A percentile compares a stretch with the other conserved stretches of the same genome.
Evolutionary conservation across 2,888 invertebrate genomes (phyloP).

Genomic region (Xestia c-nigrum): DNA sequence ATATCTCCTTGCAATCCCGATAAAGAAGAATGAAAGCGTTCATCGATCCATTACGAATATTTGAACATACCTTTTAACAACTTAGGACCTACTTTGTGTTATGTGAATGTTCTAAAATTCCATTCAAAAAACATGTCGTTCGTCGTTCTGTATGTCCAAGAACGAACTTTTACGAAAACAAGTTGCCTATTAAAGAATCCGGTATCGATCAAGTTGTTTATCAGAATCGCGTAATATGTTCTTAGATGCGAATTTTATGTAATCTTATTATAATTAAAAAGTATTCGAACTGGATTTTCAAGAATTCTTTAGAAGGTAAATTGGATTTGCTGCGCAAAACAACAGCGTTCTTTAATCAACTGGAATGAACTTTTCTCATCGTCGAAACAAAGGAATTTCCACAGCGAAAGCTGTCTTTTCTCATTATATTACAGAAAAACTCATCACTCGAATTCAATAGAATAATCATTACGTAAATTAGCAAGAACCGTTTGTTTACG

Average conservation of each 20-base stretch:
- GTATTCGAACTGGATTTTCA: constrained; percentile 25
- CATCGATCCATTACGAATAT: background rate
- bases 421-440: constrained; percentile 73
- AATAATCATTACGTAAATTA: constrained; percentile 73
- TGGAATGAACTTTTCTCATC: constrained; percentile 68
- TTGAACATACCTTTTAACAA: background rate
- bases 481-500: constrained; percentile 67
- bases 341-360: constrained; percentile 53
- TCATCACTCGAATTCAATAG: constrained; percentile 71
- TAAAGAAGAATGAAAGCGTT: background rate
- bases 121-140: constrained; percentile 16
- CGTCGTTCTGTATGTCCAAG: constrained; percentile 14
- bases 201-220: constrained; percentile 2
- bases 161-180: constrained; percentile 27
- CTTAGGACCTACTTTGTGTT: background rate
- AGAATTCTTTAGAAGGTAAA: constrained; percentile 29
- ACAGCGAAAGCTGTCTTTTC: constrained; percentile 73
- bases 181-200: constrained; percentile 25
- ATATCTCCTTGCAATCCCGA: constrained; percentile 63
- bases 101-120: background rate
- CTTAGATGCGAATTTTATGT: constrained; percentile 11
- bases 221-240: constrained; percentile 26
- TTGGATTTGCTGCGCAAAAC: constrained; percentile 37
- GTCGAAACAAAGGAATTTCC: constrained; percentile 69
- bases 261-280: constrained; percentile 22